Evolutionary conservation across 2,113 vertebrate genomes (phyloP), one percentile per base, ranked within the genome.

Genomic region (Vulpes vulpes): DNA sequence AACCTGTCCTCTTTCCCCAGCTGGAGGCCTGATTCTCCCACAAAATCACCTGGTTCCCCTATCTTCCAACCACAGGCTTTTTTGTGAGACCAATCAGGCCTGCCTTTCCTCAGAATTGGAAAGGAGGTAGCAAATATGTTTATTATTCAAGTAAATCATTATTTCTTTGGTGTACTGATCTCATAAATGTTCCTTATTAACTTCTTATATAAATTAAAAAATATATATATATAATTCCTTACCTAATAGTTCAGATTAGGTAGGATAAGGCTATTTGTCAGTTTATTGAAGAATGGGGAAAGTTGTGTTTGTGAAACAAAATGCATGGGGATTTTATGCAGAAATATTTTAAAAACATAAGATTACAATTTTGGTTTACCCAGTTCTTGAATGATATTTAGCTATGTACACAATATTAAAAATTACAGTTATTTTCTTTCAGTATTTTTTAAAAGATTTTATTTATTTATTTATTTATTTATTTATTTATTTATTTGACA

Each of bases 401-500:
- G 17, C 57, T 90, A 16, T 5, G 2, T 65, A 51, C 4, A 71
- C 10, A 57, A 19, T 79, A 57, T 83, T 92, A 51, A 6, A 6
- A 83, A 92, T 84, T 79, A 38, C 27, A 83, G 20, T 67, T 71
- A 78, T 12, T 92, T 94, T 64, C 49, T 78, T 81, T 93, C 10
- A 78, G 38, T 74, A 60, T 67, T 96, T 83, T 85, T 43, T 1
- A 43, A 43, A 43, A 43, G 43, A 43, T 43, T 43, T 43, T 43
- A 43, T 43, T 43, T 43, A 43, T 43, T 43, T 43, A 43, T 43
- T 5, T 5, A 35, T 35, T 35, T 38, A 38, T 38, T 38, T 38
- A 38, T 38, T 38, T 38, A 38, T 35, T 38, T 38, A 38, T 38
- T 38, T 38, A 38, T 38, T 38, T 38, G 38, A 38, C 38, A 38